These are phyloP conservation scores for Adelosebastes latens DNA, from an alignment of 2,797 vertebrate species.

Conservation along the genomic window DNA sequence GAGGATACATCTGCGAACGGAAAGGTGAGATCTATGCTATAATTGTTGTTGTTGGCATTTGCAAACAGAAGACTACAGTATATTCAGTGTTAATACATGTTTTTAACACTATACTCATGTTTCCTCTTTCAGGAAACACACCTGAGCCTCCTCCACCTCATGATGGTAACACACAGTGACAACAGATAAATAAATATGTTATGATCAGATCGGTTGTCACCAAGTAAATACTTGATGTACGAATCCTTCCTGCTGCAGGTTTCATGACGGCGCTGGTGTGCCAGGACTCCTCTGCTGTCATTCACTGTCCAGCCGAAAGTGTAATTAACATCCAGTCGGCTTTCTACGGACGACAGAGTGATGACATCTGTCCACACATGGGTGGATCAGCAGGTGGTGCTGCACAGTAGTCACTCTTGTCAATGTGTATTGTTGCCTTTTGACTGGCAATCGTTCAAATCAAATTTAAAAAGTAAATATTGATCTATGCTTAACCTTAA, in stretches of 20 bases:
- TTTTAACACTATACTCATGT: background rate
- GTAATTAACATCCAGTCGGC: slow-evolving; percentile 85
- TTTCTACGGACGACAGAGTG: slow-evolving; percentile 78
- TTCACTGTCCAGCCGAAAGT: slow-evolving; percentile 80
- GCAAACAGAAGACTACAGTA: background rate
- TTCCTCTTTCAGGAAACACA: slow-evolving; percentile 72
- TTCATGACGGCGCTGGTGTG: slow-evolving; percentile 79
- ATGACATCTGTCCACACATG: slow-evolving; percentile 75
- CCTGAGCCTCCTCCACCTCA: slow-evolving; percentile 83
- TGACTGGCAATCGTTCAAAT: background rate
- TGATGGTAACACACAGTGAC: slow-evolving; percentile 73
- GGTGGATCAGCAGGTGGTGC: slow-evolving; percentile 49
- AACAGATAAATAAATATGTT: accelerated
- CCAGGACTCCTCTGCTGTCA: slow-evolving; percentile 67
- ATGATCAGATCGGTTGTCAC: background rate
- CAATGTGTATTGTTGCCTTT: background rate
- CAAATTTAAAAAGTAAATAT: background rate
- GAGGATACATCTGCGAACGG: slow-evolving; percentile 85
- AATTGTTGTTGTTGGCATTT: background rate
- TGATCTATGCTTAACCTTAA: background rate
- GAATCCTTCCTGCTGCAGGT: slow-evolving; percentile 57
- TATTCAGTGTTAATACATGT: background rate
- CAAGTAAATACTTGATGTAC: background rate
- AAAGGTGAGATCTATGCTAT: slow-evolving; percentile 64
- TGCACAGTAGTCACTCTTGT: background rate